Base-by-base conservation (phyloP, 2,888 invertebrate species). In the Morpho helenor region DNA sequence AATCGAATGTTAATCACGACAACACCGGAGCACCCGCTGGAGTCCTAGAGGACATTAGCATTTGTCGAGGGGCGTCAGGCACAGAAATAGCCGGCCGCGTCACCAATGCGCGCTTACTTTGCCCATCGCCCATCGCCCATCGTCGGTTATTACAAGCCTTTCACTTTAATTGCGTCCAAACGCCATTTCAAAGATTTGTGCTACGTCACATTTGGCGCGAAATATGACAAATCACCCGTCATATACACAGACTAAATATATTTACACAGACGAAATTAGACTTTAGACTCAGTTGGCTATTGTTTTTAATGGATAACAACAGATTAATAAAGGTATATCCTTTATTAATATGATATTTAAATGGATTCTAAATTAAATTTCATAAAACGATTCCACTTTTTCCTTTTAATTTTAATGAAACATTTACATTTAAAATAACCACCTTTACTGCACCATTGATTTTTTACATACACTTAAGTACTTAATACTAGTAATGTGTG, bases 11-110 rank as follows among this genome's bases (percentile, higher is more conserved):
- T 63, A 69, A 65, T 67, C 70, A 72, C 2, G 16, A 16, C 71
- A 71, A 69, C 66, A 67, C 66, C 68, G 68, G 64, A 63, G 49
- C 44, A 51, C 41, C 54, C 73, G 74, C 84, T 84, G 84, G 82
- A 79, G 80, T 81, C 87, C 87, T 84, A 85, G 84, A 87, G 88
- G 89, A 83, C 89, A 81, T 90, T 90, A 90, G 84, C 89, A 89
- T 89, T 88, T 87, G 85, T 82, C 80, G 86, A 80, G 85, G 80
- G 85, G 85, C 82, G 82, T 73, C 77, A 79, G 67, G 73, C 76
- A 82, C 87, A 75, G 79, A 85, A 88, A 89, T 89, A 89, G 84
- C 86, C 71, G 80, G 71, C 77, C 75, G 80, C 86, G 84, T 86
- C 88, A 85, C 82, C 84, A 79, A 77, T 78, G 82, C 81, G 80